phyloP scores from a whole-genome alignment of 1,140 invertebrate genomes.

The Notospermus geniculatus region DNA sequence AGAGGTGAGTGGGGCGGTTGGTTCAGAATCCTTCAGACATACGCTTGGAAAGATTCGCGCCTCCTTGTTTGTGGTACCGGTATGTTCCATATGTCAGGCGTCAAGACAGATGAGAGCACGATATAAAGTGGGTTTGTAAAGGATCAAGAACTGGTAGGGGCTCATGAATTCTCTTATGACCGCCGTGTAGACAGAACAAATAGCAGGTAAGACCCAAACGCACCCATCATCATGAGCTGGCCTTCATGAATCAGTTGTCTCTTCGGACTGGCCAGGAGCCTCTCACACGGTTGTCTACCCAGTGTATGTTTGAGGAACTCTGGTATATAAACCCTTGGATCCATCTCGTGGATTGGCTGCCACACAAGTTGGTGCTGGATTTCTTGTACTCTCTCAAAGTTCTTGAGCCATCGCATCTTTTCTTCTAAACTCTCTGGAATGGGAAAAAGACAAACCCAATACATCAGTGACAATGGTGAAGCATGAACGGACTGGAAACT shows the following conservation, averaged over 20 bases:
- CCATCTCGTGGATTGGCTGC: conserved; percentile 67
- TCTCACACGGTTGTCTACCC: conserved; percentile 68
- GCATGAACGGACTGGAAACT: no score
- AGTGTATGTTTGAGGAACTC: conserved; percentile 63
- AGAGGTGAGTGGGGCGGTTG: neutral
- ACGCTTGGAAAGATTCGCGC: no score
- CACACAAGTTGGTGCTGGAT: conserved; percentile 69
- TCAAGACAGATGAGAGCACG: no score
- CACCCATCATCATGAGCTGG: conserved; percentile 61
- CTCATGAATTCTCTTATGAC: no score
- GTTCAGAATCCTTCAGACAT: no score
- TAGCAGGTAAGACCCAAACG: conserved; percentile 15
- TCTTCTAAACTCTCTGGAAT: conserved; percentile 67
- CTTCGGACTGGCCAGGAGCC: conserved; percentile 65
- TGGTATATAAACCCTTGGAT: conserved; percentile 66
- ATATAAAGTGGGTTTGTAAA: no score
- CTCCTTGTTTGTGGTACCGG: no score
- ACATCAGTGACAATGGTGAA: no score
- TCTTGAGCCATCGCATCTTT: conserved; percentile 72
- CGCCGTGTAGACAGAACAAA: no score
- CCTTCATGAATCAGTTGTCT: conserved; percentile 68
- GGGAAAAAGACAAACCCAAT: neutral
- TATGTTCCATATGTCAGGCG: no score
- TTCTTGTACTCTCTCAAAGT: conserved; percentile 70
- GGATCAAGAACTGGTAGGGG: no score